phyloP scores from a whole-genome alignment of 2,888 invertebrate genomes.

The Helobdella robusta region DNA sequence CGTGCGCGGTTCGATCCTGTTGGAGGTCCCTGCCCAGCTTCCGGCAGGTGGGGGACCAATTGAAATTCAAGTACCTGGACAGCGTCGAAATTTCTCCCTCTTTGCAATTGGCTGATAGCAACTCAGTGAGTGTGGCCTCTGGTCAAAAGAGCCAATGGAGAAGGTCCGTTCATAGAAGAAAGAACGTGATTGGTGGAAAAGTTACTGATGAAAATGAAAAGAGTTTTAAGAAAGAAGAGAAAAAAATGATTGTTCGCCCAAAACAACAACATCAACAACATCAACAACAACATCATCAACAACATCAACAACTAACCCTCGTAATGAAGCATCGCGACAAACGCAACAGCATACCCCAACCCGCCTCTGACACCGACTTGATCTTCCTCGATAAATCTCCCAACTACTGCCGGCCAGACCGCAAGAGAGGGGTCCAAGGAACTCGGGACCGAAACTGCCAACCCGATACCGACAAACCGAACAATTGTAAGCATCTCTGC shows the following conservation, averaged over 20 bases:
- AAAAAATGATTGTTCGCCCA: background rate
- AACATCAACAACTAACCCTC: no score
- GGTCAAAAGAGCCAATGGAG: background rate
- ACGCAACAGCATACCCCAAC: conserved; percentile 37
- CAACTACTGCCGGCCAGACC: conserved; percentile 51
- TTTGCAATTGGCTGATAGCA: conserved; percentile 28
- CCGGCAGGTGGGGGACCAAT: conserved; percentile 30
- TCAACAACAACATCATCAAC: background rate
- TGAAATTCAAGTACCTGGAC: conserved; percentile 33
- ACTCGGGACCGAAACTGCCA: conserved; percentile 55
- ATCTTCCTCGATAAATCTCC: conserved; percentile 56
- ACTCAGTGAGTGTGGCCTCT: background rate
- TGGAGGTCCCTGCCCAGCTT: conserved; percentile 34
- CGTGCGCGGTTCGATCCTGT: conserved; percentile 36
- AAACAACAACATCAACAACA: background rate
- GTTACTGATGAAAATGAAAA: background rate
- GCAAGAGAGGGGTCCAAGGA: conserved; percentile 44
- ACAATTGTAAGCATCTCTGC: conserved; percentile 53
- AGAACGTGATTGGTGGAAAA: background rate
- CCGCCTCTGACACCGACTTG: conserved; percentile 52
- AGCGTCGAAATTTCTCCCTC: conserved; percentile 29
- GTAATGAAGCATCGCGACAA: conserved; percentile 29
- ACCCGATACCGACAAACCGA: conserved; percentile 42
- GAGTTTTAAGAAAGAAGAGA: background rate
- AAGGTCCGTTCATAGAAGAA: background rate